Base-by-base conservation (phyloP, 2,113 vertebrate species). In the Oplegnathus fasciatus region DNA sequence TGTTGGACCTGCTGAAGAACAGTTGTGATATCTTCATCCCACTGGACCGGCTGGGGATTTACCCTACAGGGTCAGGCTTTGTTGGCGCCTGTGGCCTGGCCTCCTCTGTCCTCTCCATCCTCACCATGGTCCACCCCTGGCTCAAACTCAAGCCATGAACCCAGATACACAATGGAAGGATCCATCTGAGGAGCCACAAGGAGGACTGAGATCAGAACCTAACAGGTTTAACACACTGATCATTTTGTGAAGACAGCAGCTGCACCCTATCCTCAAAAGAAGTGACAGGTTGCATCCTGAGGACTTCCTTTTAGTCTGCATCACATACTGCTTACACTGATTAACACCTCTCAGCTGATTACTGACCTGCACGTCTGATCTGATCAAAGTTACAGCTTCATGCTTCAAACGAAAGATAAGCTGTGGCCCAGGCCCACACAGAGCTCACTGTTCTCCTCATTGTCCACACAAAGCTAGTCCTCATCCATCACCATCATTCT, bases 111-210 rank as follows among this genome's bases (percentile, higher is more conserved):
- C 94, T 99, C 50, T 96, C 97, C 79, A 95, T 99, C 88, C 94
- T 99, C 74, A 95, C 97, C 79, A 93, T 99, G 5, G 82, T 97
- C 6, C 94, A 96, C 20, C 98, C 98, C 26, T 98, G 98, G 98
- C 97, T 99, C 73, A 97, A 97, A 74, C 96, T 99, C 22, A 99
- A 99, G 71, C 98, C 98, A 0, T 99, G 82, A 97, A 30, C n/a
- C 5, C 18, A 6, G 60, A 52, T 3, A 6, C 28, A 52, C 2
- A 28, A 1, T 26, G 30, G 30, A 42, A 15, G 9, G n/a, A 5
- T 58, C 37, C 24, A 30, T 55, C n/a, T 42, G 30, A 68, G 2
- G 46, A 40, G 0, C 34, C 17, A 6, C 13, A 5, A 6, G 54
- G 52, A n/a, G 20, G 71, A 26, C 78, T 61, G 17, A 42, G 18